These are phyloP conservation scores for Alentia gelatinosa DNA, from an alignment of 2,888 invertebrate genomes.

Conservation along the genomic window DNA sequence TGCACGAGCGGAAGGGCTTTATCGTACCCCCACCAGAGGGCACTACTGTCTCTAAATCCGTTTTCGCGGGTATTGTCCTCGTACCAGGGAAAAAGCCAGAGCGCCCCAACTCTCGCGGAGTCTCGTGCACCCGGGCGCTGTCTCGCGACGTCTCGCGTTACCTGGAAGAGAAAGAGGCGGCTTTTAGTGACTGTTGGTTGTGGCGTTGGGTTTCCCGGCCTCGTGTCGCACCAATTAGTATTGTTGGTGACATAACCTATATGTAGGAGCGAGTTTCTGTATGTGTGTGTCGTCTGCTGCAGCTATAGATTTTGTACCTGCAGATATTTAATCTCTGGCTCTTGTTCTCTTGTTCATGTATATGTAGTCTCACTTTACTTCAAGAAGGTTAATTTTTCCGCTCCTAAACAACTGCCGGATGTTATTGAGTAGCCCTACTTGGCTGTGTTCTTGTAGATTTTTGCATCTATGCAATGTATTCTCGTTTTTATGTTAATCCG, in stretches of 20 bases:
- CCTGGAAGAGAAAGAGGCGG: neutral
- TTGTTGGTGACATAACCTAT: conserved; percentile 45
- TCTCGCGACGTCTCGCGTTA: neutral
- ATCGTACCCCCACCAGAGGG: neutral
- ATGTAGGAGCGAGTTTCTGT: neutral
- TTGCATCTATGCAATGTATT: no score
- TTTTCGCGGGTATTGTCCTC: neutral
- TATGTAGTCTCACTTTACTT: neutral
- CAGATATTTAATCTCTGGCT: neutral
- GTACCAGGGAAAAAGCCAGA: neutral
- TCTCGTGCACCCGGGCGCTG: no score
- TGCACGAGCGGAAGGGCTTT: neutral
- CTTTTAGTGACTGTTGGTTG: conserved; percentile 38
- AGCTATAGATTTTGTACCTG: neutral
- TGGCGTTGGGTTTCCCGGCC: neutral
- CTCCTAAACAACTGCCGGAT: no score
- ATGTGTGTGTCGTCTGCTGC: no score
- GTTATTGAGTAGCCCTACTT: no score
- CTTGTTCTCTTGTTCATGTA: neutral
- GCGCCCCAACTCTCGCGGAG: neutral
- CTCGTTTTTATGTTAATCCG: no score
- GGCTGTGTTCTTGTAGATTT: no score
- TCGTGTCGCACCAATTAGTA: conserved; percentile 17
- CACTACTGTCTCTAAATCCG: neutral
- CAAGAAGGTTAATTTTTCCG: neutral